Base-by-base conservation (phyloP, 1,140 invertebrate genomes). In the Fopius arisanus region DNA sequence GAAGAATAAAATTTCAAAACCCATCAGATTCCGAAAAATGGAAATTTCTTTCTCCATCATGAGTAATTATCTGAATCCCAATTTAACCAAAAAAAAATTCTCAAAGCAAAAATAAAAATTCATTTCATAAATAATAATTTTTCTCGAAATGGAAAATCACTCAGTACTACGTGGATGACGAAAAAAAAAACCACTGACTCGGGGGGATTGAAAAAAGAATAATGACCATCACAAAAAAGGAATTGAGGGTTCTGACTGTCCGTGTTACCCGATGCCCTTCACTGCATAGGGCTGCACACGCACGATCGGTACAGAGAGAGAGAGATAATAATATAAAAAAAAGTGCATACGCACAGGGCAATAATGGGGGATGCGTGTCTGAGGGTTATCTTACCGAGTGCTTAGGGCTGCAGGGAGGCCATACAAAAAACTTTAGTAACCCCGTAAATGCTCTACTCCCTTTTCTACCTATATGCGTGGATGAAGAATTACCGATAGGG, bases 241-340 rank as follows among this genome's bases (percentile, higher is more conserved):
- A 59, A 59, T 26, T 59, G 19, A 59, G 54, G 43, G 43, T 21
- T n/a, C 43, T 51, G 43, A 51, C 43, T 59, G 54, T 23, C 54
- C 54, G 63, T 69, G 67, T 69, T 69, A 69, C 67, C 67, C 67
- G 67, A 69, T 69, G 67, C 67, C 67, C 48, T 51, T 69, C 29
- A 51, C 41, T 54, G 48, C 43, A 69, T 69, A 69, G 67, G 67
- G 67, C 43, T 69, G 67, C 67, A 69, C 67, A 59, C 54, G 54
- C 54, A 59, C 54, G 14, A 51, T 51, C 43, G 19, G 67, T 40
- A 40, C n/a, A 23, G 67, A 41, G 16, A 19, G 33, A 54, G 31
- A 69, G 43, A 6, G 9, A 59, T 7, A 59, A n/a, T n/a, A n/a
- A n/a, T n/a, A n/a, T n/a, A 59, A 59, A 28, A 59, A 23, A 59